These are phyloP conservation scores for Dysidea cf. avara DNA, from an alignment of 37 sponge, comb jelly and placozoan genomes.

Conservation along the genomic window DNA sequence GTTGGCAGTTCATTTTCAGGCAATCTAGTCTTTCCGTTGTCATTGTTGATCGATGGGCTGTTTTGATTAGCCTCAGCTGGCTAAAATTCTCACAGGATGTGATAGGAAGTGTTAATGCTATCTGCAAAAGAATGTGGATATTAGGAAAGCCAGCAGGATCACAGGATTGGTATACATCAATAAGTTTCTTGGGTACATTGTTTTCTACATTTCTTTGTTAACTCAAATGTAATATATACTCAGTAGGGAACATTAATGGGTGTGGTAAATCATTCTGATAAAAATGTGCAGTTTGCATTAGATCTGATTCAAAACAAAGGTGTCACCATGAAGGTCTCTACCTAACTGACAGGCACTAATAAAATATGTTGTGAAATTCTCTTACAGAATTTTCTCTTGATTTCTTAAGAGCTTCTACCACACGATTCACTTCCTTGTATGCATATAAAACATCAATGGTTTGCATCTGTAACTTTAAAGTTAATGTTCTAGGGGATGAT, in stretches of 20 bases:
- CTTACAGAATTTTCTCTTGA: slow-evolving; percentile 17
- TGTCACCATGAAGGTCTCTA: slow-evolving; percentile 35
- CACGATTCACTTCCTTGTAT: slow-evolving; percentile 26
- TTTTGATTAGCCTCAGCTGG: too few relatives aligned
- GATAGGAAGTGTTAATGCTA: slow-evolving; percentile 11
- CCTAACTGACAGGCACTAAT: slow-evolving; percentile 19
- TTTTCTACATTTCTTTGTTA: too few relatives aligned
- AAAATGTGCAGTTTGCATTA: slow-evolving; percentile 22
- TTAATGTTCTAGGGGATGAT: slow-evolving; percentile 6
- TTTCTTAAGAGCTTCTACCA: slow-evolving; percentile 6
- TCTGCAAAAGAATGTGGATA: slow-evolving; percentile 14
- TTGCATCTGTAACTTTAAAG: slow-evolving; percentile 57
- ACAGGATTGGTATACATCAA: slow-evolving; percentile 16
- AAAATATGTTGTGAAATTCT: slow-evolving; percentile 16
- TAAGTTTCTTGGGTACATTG: slow-evolving; percentile 10
- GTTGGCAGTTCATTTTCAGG: too few relatives aligned
- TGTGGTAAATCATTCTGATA: slow-evolving; percentile 35
- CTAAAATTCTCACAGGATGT: too few relatives aligned
- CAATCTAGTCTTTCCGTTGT: too few relatives aligned
- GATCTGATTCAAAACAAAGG: slow-evolving; percentile 20
- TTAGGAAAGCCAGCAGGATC: slow-evolving; percentile 13
- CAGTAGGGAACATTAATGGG: slow-evolving; percentile 29
- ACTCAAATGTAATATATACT: too few relatives aligned
- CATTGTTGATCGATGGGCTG: too few relatives aligned
- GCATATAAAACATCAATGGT: too few relatives aligned